Evolutionary conservation across 2,888 invertebrate species (phyloP), one percentile per base, ranked within the genome.

Genomic region (Lypha dubia): DNA sequence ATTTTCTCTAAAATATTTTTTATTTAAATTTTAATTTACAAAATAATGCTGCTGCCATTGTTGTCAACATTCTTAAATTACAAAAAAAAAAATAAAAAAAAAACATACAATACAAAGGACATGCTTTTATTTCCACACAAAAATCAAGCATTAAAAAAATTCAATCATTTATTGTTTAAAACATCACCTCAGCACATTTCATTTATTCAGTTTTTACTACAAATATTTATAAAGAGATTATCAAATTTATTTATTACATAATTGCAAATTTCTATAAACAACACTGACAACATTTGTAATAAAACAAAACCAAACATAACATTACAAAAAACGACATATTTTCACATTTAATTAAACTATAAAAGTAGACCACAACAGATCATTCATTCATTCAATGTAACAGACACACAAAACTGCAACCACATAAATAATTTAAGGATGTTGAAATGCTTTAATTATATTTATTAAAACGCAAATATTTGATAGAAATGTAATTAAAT

Each of bases 271-370:
- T 63, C 41, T 70, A 46, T 71, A 49, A 71, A 49, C 32, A 63
- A 38, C 22, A 2, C 9, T 35, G 20, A 46, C 44, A 41, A 49
- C 58, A 74, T 32, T 13, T 17, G 28, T n/a, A 51, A 62, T n/a
- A n/a, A n/a, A n/a, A n/a, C n/a, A n/a, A n/a, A n/a, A n/a, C n/a
- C 5, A 68, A 53, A 28, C 28, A 38, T 9, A 62, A 56, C 56
- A 62, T 49, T 62, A 44, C 44, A 79, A 65, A 6, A 67, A 60
- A 74, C n/a, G n/a, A 70, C 28, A 75, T 71, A 76, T 80, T 77
- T 84, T 63, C 35, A 70, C 73, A 81, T 84, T 81, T 84, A 84
- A 84, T 84, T 81, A 84, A 84, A 81, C 73, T 77, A 84, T 74
- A 77, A 84, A 80, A 81, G 68, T 73, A 70, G 65, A 81, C 84